These are phyloP conservation scores for Heterochromis multidens DNA, from an alignment of 2,113 vertebrate species.

Conservation along the genomic window DNA sequence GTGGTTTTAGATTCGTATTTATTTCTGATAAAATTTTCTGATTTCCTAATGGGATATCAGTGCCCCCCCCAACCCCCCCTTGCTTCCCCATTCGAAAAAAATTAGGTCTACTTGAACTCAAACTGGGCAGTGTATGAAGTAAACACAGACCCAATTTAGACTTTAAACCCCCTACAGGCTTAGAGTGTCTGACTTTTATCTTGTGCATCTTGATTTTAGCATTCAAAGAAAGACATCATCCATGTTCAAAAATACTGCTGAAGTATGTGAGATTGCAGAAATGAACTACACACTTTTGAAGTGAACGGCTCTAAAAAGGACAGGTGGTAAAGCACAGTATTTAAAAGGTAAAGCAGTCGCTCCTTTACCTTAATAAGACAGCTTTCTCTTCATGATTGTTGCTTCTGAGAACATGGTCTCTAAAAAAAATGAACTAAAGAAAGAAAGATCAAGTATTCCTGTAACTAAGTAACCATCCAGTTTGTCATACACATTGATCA, in stretches of 20 bases:
- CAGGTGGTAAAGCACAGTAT: neutral
- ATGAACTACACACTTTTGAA: neutral
- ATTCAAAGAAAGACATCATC: neutral
- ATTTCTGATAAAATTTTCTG: neutral
- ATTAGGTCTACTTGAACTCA: neutral
- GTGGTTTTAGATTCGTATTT: neutral
- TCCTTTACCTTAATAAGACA: neutral
- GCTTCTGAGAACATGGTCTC: neutral
- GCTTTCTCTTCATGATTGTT: neutral
- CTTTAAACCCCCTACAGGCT: neutral
- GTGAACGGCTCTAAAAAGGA: neutral
- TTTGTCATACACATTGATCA: constrained; percentile 37
- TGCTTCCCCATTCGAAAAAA: too few relatives aligned
- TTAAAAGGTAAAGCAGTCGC: neutral
- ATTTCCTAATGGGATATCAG: neutral
- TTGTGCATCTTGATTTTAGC: neutral
- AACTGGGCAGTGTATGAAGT: neutral
- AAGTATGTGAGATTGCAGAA: neutral
- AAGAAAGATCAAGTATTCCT: neutral
- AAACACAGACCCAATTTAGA: neutral
- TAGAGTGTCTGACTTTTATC: neutral
- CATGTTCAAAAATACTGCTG: fast-evolving
- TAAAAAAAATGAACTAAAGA: fast-evolving
- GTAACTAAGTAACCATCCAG: neutral
- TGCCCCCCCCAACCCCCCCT: neutral